Evolutionary conservation across 35 echinoderm and acorn worm genomes (phyloP).

Genomic region (Diadema setosum): DNA sequence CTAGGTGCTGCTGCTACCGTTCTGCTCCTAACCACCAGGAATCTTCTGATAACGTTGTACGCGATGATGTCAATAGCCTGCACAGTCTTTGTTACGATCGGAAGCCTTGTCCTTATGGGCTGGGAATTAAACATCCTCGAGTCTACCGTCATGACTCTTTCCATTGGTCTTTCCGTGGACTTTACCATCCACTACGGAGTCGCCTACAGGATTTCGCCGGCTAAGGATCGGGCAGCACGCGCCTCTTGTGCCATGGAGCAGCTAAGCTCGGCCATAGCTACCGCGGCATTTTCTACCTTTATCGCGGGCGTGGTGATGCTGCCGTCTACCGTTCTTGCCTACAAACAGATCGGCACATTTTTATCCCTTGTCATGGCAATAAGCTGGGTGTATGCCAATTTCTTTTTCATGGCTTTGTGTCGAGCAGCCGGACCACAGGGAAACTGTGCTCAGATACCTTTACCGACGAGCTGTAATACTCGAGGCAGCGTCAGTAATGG

Average conservation of each 20-base stretch:
- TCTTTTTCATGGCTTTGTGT: conserved; percentile 81
- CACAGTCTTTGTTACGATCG: conserved; percentile 75
- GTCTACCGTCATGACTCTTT: conserved; percentile 69
- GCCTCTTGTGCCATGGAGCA: conserved; percentile 37
- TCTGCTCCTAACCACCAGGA: conserved; percentile 54
- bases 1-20: conserved; percentile 46
- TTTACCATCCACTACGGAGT: conserved; percentile 94
- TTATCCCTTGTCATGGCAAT: conserved; percentile 70
- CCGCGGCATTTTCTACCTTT: conserved; percentile 86
- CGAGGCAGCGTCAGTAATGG: too few species aligned
- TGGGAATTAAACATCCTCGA: conserved; percentile 98
- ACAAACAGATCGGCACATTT: conserved; percentile 70
- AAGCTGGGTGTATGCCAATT: conserved; percentile 83
- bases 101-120: conserved; percentile 65
- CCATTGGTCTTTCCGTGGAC: conserved; percentile 89
- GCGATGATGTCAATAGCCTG: conserved; percentile 66
- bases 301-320: conserved; percentile 81
- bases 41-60: conserved; percentile 57
- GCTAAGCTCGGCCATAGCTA: conserved; percentile 67
- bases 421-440: conserved; percentile 62
- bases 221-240: background rate
- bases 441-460: conserved; percentile 31
- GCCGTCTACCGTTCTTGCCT: conserved; percentile 57
- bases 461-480: too few species aligned
- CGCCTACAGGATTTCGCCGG: conserved; percentile 63